Conservation (phyloP, 2,888 invertebrate genomes). For the Camponotus fellah region DNA sequence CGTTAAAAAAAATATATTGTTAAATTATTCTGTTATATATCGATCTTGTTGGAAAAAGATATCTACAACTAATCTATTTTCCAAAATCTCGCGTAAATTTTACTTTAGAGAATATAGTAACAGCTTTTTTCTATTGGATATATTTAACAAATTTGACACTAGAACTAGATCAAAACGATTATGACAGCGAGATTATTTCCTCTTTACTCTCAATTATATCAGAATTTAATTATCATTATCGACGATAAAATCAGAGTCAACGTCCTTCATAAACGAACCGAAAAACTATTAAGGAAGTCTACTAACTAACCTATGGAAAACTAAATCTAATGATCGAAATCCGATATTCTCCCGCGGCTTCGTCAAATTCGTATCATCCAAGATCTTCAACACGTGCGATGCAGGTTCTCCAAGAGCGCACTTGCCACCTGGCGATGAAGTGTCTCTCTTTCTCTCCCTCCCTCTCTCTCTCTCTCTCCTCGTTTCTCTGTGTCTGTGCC, state of each 20-base stretch:
- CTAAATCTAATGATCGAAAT: conserved; percentile 56
- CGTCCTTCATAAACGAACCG: not conserved
- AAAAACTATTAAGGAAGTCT: not conserved
- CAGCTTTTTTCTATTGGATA: not conserved
- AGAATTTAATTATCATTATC: not conserved
- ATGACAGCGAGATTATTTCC: not conserved
- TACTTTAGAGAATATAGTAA: not conserved
- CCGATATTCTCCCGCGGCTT: conserved; percentile 71
- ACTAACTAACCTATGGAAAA: not conserved
- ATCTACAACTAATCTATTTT: not conserved
- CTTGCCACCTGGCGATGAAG: conserved; percentile 80
- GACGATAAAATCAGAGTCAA: conserved; percentile 3
- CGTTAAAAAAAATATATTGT: not conserved
- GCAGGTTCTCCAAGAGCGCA: conserved; percentile 74
- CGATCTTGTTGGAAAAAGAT: not conserved
- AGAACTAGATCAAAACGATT: not conserved
- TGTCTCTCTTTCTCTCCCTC: conserved; percentile 54
- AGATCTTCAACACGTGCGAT: conserved; percentile 74
- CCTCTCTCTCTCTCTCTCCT: conserved; percentile 66
- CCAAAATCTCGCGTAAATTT: not conserved
- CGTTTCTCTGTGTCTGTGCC: conserved; percentile 53
- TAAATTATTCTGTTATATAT: not conserved
- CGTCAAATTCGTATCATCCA: conserved; percentile 70
- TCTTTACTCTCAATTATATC: not conserved
- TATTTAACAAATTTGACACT: not conserved